Evolutionary conservation across 2,797 vertebrate genomes (phyloP).

Genomic region (Sebastolobus altivelis): DNA sequence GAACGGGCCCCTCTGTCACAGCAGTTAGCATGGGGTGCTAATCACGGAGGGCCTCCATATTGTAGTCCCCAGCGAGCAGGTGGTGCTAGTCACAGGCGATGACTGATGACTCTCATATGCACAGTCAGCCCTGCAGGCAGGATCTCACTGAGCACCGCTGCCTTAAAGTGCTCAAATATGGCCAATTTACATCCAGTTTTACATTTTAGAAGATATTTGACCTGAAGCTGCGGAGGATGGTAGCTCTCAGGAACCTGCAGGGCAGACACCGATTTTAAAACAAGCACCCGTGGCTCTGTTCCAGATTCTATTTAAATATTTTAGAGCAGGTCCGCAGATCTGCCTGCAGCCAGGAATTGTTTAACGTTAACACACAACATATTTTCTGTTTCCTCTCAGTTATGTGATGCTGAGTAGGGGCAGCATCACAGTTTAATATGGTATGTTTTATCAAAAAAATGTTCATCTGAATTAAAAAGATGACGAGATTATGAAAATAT

Average conservation of each 20-base stretch:
- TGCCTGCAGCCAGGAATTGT: slow-evolving; percentile 58
- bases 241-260: slow-evolving; percentile 34
- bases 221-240: slow-evolving; percentile 37
- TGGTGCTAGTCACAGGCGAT: slow-evolving; percentile 58
- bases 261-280: slow-evolving; percentile 43
- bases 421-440: background rate
- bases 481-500: slow-evolving; percentile 51
- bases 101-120: slow-evolving; percentile 53
- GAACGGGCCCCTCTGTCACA: slow-evolving; percentile 56
- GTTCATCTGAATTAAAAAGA: background rate
- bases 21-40: slow-evolving; percentile 60
- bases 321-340: slow-evolving; percentile 38
- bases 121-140: slow-evolving; percentile 20
- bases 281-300: slow-evolving; percentile 66
- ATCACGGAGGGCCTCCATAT: slow-evolving; percentile 58
- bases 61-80: slow-evolving; percentile 61
- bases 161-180: slow-evolving; percentile 51
- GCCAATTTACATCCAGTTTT: slow-evolving; percentile 43
- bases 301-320: slow-evolving; percentile 74
- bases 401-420: background rate
- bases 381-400: slow-evolving; percentile 50
- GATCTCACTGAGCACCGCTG: background rate
- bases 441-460: background rate
- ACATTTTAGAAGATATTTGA: slow-evolving; percentile 28
- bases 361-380: slow-evolving; percentile 62